Base-by-base conservation (phyloP, 2,113 vertebrate genomes). In the Cepphus grylle region DNA sequence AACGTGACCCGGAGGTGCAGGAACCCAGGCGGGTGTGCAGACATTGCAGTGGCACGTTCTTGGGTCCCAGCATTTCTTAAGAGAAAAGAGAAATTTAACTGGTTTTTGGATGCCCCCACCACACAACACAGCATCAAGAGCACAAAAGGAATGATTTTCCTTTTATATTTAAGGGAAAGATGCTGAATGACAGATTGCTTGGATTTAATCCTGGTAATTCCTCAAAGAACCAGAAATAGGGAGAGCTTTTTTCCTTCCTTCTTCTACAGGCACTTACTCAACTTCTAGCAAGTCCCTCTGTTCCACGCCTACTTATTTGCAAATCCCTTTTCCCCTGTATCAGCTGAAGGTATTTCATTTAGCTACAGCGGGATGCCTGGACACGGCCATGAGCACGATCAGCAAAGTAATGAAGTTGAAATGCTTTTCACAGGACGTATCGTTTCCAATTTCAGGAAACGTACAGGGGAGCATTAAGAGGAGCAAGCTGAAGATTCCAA, bases 1-100 rank as follows among this genome's bases (percentile, higher is more conserved):
- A 23, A 27, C 2, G 1, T 1, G 3, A 19, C 42, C 55, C 32
- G 10, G 19, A 30, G 40, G 45, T 0, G 12, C n/a, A 5, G 52
- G 71, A n/a, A 56, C 63, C 32, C 2, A 13, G 53, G 53, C 40
- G 22, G 56, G 3, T 1, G 13, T 1, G 5, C 1, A 3, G 14
- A 3, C 25, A 1, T 3, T 3, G 50, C 40, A 6, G 30, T 3
- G 49, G 77, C 55, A 58, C 0, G 1, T 34, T 36, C 59, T 25
- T 27, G 19, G 40, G 47, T 67, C n/a, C 45, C 66, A 25, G 9
- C 13, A 4, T 29, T 29, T 16, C 36, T 66, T 32, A 43, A 47
- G 29, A 65, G 38, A 49, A 89, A 36, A 55, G 30, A 21, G 25
- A 62, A 15, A 18, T 29, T 18, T 12, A 49, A 26, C 20, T 23